Conservation (phyloP, 53 echinoderm and acorn worm species). For the Zoroaster sp. region DNA sequence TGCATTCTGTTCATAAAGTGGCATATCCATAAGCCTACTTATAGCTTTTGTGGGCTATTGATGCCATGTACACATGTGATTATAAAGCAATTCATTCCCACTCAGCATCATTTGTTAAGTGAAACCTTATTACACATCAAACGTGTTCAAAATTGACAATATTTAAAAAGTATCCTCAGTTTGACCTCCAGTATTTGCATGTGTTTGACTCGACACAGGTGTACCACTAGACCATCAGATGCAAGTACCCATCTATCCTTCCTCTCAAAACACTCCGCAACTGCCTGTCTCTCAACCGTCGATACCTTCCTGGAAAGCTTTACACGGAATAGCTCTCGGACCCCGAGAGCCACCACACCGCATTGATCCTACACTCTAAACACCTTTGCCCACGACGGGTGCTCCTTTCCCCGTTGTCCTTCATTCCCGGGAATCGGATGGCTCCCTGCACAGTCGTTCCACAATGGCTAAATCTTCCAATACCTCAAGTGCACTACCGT, state of each 20-base stretch:
- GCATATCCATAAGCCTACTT: no score
- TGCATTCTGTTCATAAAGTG: no score
- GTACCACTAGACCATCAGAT: constrained; percentile 82
- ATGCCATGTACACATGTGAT: no score
- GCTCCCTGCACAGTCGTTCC: constrained; percentile 74
- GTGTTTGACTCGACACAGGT: no score
- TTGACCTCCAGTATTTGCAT: no score
- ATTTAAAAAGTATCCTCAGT: no score
- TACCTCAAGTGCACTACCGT: constrained; percentile 87
- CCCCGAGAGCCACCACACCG: constrained; percentile 67
- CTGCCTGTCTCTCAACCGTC: constrained; percentile 82
- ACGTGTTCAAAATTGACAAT: no score
- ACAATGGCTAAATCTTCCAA: constrained; percentile 90
- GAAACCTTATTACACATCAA: no score
- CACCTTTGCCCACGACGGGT: constrained; percentile 80
- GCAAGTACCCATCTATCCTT: constrained; percentile 84
- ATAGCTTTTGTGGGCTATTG: no score
- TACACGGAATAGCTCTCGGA: constrained; percentile 63
- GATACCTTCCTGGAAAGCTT: constrained; percentile 87
- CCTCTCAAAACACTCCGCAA: constrained; percentile 94
- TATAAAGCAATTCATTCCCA: no score
- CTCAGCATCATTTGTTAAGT: no score
- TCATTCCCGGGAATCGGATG: constrained; percentile 63
- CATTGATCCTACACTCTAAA: constrained; percentile 63
- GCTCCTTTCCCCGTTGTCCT: constrained; percentile 58